A percentile compares a stretch with the other conserved stretches of the same genome.
Evolutionary conservation across 2,797 vertebrate genomes (phyloP).

Genomic region (Caiman crocodilus): DNA sequence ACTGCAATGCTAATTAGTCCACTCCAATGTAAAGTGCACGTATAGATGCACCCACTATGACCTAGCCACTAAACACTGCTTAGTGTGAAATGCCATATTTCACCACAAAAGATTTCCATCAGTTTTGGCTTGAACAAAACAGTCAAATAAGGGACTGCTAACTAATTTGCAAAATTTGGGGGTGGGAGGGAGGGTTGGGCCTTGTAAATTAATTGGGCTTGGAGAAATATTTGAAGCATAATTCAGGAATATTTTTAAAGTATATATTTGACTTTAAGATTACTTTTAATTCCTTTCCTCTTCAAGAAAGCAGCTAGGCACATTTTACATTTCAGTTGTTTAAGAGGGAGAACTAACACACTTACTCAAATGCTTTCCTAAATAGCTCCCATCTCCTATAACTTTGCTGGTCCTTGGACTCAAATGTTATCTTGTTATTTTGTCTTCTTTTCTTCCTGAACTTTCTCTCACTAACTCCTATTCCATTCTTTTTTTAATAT

Average conservation of each 20-base stretch:
- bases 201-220: background rate
- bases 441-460: too few species aligned
- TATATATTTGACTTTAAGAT: conserved; percentile 20
- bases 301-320: background rate
- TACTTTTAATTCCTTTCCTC: background rate
- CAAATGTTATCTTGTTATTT: background rate
- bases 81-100: background rate
- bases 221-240: conserved; percentile 12
- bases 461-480: background rate
- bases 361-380: background rate
- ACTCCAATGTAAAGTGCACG: too few species aligned
- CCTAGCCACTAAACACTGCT: background rate
- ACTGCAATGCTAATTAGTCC: too few species aligned
- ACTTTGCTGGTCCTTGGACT: background rate
- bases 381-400: background rate
- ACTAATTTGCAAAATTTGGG: background rate
- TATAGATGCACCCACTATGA: background rate
- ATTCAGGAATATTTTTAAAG: background rate
- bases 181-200: background rate
- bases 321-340: conserved; percentile 2
- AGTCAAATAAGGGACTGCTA: background rate
- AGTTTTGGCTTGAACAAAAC: conserved; percentile 35
- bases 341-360: too few species aligned
- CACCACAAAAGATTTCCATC: background rate
- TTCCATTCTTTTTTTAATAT: background rate